Evolutionary conservation across 2,797 vertebrate species (phyloP).

Genomic region (Ptychobarbus kaznakovi): DNA sequence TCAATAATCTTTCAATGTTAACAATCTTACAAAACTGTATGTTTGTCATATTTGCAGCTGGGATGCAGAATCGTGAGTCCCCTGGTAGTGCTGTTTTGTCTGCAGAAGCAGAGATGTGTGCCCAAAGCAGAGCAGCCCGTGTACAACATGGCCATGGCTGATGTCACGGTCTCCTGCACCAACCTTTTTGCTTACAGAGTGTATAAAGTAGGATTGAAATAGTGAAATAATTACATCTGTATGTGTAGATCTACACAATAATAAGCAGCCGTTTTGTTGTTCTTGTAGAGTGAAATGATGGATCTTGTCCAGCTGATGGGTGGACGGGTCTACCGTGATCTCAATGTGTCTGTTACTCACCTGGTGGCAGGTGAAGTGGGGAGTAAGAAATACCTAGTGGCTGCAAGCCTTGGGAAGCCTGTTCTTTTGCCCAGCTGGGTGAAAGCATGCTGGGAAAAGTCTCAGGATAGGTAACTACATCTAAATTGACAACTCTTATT

Average conservation of each 20-base stretch:
- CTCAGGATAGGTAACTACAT: constrained; percentile 84
- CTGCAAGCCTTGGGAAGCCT: constrained; percentile 91
- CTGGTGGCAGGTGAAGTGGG: constrained; percentile 97
- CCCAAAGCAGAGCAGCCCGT: constrained; percentile 92
- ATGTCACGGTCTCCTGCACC: constrained; percentile 91
- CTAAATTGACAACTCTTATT: neutral
- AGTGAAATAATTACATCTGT: neutral
- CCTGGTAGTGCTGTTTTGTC: constrained; percentile 91
- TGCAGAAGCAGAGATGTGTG: constrained; percentile 89
- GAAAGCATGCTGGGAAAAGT: constrained; percentile 89
- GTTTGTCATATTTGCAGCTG: constrained; percentile 74
- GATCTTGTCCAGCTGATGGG: constrained; percentile 95
- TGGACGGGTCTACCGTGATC: constrained; percentile 88
- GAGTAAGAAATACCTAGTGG: constrained; percentile 97
- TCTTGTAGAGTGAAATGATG: constrained; percentile 89
- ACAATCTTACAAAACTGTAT: neutral
- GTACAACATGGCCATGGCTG: constrained; percentile 95
- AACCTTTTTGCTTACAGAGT: constrained; percentile 72
- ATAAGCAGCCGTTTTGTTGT: neutral
- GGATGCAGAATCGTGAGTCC: constrained; percentile 94
- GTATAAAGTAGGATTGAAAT: neutral
- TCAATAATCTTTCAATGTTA: neutral
- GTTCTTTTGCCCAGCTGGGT: constrained; percentile 93
- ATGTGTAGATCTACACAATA: neutral
- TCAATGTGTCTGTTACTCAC: constrained; percentile 92